Percentiles rank a stretch among this genome's conserved stretches.
These are phyloP conservation scores for Prunella strophiata DNA, from an alignment of 2,797 vertebrate species.

Conservation along the genomic window DNA sequence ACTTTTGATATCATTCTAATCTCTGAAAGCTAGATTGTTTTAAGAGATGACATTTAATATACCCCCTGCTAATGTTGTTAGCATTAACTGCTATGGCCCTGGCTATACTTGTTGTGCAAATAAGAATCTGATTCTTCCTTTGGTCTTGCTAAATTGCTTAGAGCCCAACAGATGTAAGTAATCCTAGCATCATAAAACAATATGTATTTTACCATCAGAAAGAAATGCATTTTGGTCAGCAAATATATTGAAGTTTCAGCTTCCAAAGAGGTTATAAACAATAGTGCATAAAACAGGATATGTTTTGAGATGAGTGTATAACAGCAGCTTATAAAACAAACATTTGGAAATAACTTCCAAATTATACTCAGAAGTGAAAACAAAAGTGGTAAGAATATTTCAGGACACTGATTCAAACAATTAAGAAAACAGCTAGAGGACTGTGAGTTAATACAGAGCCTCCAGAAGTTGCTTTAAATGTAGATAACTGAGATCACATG, in stretches of 20 bases:
- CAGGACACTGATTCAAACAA: conserved; percentile 46
- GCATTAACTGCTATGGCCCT: not conserved
- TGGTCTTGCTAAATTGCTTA: conserved; percentile 2
- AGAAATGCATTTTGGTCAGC: not conserved
- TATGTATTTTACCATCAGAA: not conserved
- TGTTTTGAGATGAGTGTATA: not conserved
- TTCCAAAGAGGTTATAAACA: conserved; percentile 5
- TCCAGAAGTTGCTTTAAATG: conserved; percentile 29
- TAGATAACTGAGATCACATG: conserved; percentile 7
- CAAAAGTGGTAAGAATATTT: conserved; percentile 67
- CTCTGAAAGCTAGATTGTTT: not conserved
- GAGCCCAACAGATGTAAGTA: not conserved
- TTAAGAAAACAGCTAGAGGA: conserved; percentile 53
- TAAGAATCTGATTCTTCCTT: not conserved
- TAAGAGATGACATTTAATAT: conserved; percentile 9
- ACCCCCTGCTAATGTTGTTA: not conserved
- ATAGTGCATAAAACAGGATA: not conserved
- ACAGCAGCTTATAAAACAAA: conserved; percentile 44
- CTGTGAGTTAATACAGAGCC: not conserved
- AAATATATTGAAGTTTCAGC: not conserved
- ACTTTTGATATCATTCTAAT: not conserved
- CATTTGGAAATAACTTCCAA: conserved; percentile 63
- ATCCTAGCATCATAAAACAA: not conserved
- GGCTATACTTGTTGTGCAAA: not conserved
- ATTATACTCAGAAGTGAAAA: conserved; percentile 46